phyloP scores from a whole-genome alignment of 2,797 vertebrate species.

The Steatocranus sp. region DNA sequence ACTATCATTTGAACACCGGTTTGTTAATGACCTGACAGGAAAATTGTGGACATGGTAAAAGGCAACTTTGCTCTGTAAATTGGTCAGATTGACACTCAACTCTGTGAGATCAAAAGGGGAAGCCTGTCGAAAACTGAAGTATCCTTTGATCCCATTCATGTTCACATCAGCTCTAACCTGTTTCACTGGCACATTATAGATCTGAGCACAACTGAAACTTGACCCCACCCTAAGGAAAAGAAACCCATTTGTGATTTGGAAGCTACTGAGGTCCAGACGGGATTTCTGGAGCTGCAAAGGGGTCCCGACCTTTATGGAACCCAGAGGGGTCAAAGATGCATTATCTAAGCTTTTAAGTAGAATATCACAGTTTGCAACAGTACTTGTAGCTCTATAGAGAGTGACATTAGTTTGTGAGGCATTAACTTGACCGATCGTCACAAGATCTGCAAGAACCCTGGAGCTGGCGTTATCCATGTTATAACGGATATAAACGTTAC shows the following conservation, averaged over 20 bases:
- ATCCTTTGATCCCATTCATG: conserved; percentile 75
- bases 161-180: conserved; percentile 62
- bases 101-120: conserved; percentile 77
- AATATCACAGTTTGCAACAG: conserved; percentile 43
- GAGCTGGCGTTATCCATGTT: neutral
- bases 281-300: conserved; percentile 59
- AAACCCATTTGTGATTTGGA: conserved; percentile 25
- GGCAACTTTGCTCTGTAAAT: conserved; percentile 52
- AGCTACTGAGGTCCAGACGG: conserved; percentile 43
- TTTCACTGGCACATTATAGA: conserved; percentile 61
- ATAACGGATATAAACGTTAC: conserved; percentile 74
- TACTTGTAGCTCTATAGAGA: conserved; percentile 45
- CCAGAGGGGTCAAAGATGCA: conserved; percentile 43
- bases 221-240: conserved; percentile 50
- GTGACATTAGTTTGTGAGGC: conserved; percentile 17
- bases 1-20: conserved; percentile 69
- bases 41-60: conserved; percentile 76
- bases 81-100: conserved; percentile 63
- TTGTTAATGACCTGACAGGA: conserved; percentile 50
- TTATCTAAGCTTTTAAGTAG: conserved; percentile 36
- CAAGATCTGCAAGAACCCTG: conserved; percentile 66
- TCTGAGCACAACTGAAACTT: conserved; percentile 59
- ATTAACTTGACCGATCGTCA: conserved; percentile 43
- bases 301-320: conserved; percentile 61
- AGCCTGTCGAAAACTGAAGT: conserved; percentile 68